phyloP scores from a whole-genome alignment of 2,113 vertebrate genomes.

The Grantiella picta region DNA sequence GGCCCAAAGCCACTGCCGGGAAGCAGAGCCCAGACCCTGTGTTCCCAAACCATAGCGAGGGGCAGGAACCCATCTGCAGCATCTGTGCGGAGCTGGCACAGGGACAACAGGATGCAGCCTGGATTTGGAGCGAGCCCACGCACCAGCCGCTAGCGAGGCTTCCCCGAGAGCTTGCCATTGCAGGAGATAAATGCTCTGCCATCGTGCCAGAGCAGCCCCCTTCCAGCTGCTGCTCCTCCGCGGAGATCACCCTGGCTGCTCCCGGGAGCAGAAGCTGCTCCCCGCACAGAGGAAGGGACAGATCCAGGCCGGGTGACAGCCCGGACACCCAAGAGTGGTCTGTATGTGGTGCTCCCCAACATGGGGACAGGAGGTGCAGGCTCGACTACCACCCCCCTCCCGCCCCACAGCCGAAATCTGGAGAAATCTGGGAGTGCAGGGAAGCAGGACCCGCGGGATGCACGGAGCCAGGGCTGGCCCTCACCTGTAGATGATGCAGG shows the following conservation, averaged over 20 bases:
- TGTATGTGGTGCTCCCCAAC: neutral
- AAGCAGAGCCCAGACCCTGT: neutral
- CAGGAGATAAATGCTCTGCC: neutral
- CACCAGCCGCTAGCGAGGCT: neutral
- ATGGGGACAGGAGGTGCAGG: neutral
- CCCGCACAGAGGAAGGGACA: neutral
- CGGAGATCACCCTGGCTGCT: neutral
- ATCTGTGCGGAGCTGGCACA: neutral
- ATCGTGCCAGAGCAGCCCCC: neutral
- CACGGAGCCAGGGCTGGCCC: neutral
- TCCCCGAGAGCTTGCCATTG: neutral
- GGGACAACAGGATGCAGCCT: neutral
- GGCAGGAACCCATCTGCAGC: neutral
- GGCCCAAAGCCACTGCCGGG: rapidly evolving
- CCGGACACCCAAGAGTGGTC: neutral
- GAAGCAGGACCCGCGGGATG: rapidly evolving
- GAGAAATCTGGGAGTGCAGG: neutral
- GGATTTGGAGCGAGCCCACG: neutral
- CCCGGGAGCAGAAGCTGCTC: neutral
- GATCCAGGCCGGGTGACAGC: neutral
- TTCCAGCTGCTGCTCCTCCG: neutral
- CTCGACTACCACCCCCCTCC: neutral
- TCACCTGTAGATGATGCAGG: conserved; percentile 90
- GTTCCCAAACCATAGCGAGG: rapidly evolving
- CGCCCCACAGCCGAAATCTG: neutral